Base-by-base conservation (phyloP, 1,140 invertebrate genomes). In the Cyrtorhinus lividipennis region DNA sequence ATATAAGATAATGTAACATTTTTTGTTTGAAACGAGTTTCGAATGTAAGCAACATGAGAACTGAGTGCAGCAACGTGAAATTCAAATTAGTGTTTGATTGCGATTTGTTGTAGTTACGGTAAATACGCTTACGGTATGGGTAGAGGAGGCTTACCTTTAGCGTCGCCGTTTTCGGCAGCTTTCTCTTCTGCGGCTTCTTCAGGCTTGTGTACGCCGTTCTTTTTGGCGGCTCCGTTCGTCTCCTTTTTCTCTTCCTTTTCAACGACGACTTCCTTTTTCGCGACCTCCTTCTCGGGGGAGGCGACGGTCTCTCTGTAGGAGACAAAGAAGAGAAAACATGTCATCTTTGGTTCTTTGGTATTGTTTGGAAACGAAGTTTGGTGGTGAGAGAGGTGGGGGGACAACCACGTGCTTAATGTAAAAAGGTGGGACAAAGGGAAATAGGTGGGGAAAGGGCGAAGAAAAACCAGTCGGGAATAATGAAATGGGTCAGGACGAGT, bases 101-200 rank as follows among this genome's bases (percentile, higher is more conserved):
- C n/a, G n/a, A n/a, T n/a, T n/a, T n/a, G n/a, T n/a, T n/a, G n/a
- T n/a, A n/a, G n/a, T n/a, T n/a, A n/a, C n/a, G n/a, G n/a, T n/a
- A n/a, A n/a, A n/a, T n/a, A n/a, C n/a, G n/a, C n/a, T n/a, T n/a
- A n/a, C n/a, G n/a, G n/a, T n/a, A n/a, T n/a, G n/a, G n/a, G n/a
- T n/a, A n/a, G n/a, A n/a, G n/a, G 5, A 38, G 30, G 62, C 25
- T 56, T 71, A 78, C 78, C 78, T 74, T 76, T 77, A 30, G 76
- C 77, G 66, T 79, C 77, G 38, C 80, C 81, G 67, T 82, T 82
- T 67, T 82, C 80, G 61, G 78, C 76, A 60, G 79, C 77, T 69
- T 81, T 79, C 63, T 75, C 77, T 68, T 80, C 80, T 56, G 81
- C 77, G 1, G 76, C 79, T 63, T 75, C 77, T 70, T 81, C 80